A percentile compares a stretch with the other conserved stretches of the same genome.
These are phyloP conservation scores for Oreocharis arfaki DNA, from an alignment of 2,113 vertebrate species.

Conservation along the genomic window DNA sequence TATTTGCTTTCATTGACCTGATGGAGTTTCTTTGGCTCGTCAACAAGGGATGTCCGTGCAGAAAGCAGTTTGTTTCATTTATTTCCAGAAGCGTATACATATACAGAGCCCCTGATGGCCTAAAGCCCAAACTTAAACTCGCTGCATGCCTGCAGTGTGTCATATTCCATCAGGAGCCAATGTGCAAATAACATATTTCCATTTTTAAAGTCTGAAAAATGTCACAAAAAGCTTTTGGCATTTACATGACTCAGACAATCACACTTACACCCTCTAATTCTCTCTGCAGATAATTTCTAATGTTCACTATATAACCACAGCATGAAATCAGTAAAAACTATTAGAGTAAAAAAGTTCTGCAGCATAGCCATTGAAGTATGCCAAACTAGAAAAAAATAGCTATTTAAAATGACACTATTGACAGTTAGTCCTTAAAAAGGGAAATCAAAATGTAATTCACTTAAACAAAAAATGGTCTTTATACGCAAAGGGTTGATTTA, in stretches of 20 bases:
- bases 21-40: neutral
- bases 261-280: slow-evolving; percentile 70
- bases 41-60: neutral
- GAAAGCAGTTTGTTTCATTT: neutral
- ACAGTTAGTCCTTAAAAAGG: slow-evolving; percentile 45
- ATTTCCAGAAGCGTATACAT: neutral
- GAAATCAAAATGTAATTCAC: slow-evolving; percentile 44
- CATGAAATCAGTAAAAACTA: slow-evolving; percentile 70
- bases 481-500: neutral
- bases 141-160: slow-evolving; percentile 38
- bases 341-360: slow-evolving; percentile 61
- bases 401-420: slow-evolving; percentile 45
- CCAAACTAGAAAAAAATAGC: neutral
- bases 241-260: slow-evolving; percentile 73
- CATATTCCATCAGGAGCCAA: slow-evolving; percentile 70
- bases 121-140: slow-evolving; percentile 47
- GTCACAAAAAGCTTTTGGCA: slow-evolving; percentile 78
- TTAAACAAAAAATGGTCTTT: slow-evolving; percentile 15
- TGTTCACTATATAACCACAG: slow-evolving; percentile 62
- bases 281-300: slow-evolving; percentile 73
- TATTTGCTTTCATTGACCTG: slow-evolving; percentile 36
- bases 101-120: slow-evolving; percentile 32
- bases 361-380: slow-evolving; percentile 41
- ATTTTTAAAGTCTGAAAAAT: slow-evolving; percentile 78
- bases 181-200: slow-evolving; percentile 77